Percentiles rank a stretch among this genome's conserved stretches.
These are phyloP conservation scores for Bombus pyrosoma DNA, from an alignment of 1,140 invertebrate genomes.

Conservation along the genomic window DNA sequence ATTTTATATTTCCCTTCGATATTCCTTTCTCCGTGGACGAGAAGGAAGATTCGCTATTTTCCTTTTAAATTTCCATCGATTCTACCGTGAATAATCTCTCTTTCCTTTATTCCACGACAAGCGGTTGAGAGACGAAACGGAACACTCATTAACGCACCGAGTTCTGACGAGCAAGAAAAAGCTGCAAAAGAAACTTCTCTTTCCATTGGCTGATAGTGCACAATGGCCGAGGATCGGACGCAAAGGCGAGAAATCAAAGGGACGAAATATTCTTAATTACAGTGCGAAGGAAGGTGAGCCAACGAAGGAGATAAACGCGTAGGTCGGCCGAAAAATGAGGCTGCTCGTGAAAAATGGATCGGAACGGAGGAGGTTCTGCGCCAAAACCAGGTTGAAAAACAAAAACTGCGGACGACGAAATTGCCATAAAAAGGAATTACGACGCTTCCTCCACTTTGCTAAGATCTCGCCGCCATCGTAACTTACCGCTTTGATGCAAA, in stretches of 20 bases:
- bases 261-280: constrained; percentile 53
- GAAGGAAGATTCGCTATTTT: too few species aligned
- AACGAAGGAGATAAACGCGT: not conserved
- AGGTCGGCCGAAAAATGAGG: not conserved
- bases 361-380: not conserved
- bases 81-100: not conserved
- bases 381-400: not conserved
- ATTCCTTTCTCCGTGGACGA: not conserved
- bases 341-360: constrained; percentile 21
- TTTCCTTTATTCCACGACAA: not conserved
- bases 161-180: too few species aligned
- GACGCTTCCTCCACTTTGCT: not conserved
- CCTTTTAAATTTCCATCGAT: not conserved
- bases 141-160: constrained; percentile 9
- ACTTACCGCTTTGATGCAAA: constrained; percentile 12
- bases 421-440: constrained; percentile 54
- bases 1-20: not conserved
- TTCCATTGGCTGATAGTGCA: not conserved
- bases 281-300: not conserved
- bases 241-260: constrained; percentile 27
- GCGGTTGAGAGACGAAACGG: not conserved
- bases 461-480: not conserved
- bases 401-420: constrained; percentile 43
- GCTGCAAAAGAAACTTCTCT: not conserved
- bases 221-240: not conserved